Conservation (phyloP, 2,888 invertebrate species). For the Drosophila basisetae region DNA sequence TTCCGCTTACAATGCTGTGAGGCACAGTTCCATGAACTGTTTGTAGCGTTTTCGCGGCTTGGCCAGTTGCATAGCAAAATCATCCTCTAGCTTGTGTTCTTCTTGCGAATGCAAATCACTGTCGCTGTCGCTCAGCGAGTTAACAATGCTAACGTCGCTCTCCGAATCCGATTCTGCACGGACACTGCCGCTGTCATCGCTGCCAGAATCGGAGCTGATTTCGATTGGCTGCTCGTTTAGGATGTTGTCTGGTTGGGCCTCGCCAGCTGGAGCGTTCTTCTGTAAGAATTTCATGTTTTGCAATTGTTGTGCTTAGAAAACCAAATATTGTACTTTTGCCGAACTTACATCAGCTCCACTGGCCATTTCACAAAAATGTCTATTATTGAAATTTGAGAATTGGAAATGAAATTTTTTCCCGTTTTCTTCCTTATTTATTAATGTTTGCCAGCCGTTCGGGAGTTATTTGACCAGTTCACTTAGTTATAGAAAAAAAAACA, state of each 20-base stretch:
- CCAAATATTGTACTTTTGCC: neutral
- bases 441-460: neutral
- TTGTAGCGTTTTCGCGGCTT: conserved; percentile 28
- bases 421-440: neutral
- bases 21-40: conserved; percentile 39
- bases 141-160: conserved; percentile 24
- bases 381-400: conserved; percentile 6
- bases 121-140: conserved; percentile 15
- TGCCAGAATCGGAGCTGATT: conserved; percentile 49
- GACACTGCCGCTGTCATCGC: conserved; percentile 15
- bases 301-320: neutral
- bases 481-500: neutral
- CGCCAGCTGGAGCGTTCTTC: conserved; percentile 38
- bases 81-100: conserved; percentile 23
- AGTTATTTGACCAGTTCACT: neutral
- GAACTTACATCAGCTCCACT: conserved; percentile 43
- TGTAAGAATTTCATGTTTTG: conserved; percentile 7
- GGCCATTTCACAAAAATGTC: conserved; percentile 32
- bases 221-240: conserved; percentile 48
- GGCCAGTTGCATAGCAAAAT: conserved; percentile 22
- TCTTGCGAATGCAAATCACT: conserved; percentile 19
- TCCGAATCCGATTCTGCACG: conserved; percentile 4
- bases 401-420: neutral
- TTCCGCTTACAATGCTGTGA: conserved; percentile 48
- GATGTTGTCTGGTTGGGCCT: conserved; percentile 21